Evolutionary conservation across 2,888 invertebrate species (phyloP).

Genomic region (Ceriagrion tenellum): DNA sequence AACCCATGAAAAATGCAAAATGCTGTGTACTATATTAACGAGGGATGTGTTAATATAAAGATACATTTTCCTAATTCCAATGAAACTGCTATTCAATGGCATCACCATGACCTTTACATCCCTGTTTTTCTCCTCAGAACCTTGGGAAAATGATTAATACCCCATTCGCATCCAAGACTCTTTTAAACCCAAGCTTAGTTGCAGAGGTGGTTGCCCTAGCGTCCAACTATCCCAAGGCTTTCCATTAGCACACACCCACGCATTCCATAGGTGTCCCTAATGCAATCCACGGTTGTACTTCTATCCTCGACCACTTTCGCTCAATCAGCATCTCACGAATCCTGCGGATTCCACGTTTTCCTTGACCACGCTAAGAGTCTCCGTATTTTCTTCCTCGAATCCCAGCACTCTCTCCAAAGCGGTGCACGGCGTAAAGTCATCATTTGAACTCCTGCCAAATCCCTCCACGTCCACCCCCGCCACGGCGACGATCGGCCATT

Average conservation of each 20-base stretch:
- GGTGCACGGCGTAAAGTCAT: neutral
- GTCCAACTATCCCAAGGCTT: neutral
- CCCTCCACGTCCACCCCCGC: neutral
- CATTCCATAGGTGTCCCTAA: neutral
- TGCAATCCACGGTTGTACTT: neutral
- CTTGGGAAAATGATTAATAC: neutral
- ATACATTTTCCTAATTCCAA: neutral
- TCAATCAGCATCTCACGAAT: constrained; percentile 2
- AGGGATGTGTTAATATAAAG: neutral
- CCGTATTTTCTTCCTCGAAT: neutral
- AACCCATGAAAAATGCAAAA: no score
- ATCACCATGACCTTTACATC: neutral
- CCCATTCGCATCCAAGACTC: neutral
- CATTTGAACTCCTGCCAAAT: neutral
- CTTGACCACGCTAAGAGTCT: neutral
- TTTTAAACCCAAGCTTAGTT: neutral
- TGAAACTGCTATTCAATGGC: neutral
- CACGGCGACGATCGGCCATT: neutral
- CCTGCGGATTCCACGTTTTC: neutral
- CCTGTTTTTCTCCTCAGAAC: no score
- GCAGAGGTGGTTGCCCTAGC: neutral
- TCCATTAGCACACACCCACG: neutral
- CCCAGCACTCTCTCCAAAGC: neutral
- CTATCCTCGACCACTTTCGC: neutral
- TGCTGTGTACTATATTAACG: no score